Evolutionary conservation across 2,888 invertebrate genomes (phyloP), one percentile per base, ranked within the genome.

Genomic region (Allolobophora icterica): DNA sequence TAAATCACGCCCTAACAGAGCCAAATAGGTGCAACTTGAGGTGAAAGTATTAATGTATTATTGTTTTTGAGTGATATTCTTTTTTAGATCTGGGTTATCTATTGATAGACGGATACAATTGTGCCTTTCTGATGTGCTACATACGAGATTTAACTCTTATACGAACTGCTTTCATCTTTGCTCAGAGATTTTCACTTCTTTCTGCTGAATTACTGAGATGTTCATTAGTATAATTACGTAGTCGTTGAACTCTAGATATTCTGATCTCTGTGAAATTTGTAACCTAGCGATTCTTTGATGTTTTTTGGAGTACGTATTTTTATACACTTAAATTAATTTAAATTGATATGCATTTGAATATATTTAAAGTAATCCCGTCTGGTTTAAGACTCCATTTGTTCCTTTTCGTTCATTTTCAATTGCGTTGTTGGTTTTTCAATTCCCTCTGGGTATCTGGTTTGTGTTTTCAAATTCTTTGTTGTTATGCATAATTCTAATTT

Each of bases 101-200:
- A 5, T 52, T 52, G 52, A 71, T 71, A 4, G n/a, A 71, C 71
- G 8, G 30, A 71, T n/a, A 8, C n/a, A 71, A 13, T 71, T 71
- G 71, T 71, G 71, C 71, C 71, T 71, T 71, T 71, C 30, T 71
- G 6, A 71, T n/a, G n/a, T 71, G 71, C 71, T n/a, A 52, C 24
- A 52, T 52, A 52, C 24, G 52, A 52, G 52, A 52, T 52, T 52
- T n/a, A n/a, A 71, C 71, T 71, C 71, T 71, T n/a, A n/a, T 71
- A n/a, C n/a, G n/a, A n/a, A n/a, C 71, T 71, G 71, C 71, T 71
- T 71, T 71, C 71, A 71, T 71, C 71, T 71, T 71, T 71, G 71
- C 71, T 71, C 71, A 71, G 71, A 71, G 71, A 71, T 71, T 71
- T 71, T 71, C 71, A 71, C 71, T 71, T 71, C 71, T 71, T 71